Evolutionary conservation across 2,888 invertebrate genomes (phyloP).

Genomic region (Hirtodrosophila trivittata): DNA sequence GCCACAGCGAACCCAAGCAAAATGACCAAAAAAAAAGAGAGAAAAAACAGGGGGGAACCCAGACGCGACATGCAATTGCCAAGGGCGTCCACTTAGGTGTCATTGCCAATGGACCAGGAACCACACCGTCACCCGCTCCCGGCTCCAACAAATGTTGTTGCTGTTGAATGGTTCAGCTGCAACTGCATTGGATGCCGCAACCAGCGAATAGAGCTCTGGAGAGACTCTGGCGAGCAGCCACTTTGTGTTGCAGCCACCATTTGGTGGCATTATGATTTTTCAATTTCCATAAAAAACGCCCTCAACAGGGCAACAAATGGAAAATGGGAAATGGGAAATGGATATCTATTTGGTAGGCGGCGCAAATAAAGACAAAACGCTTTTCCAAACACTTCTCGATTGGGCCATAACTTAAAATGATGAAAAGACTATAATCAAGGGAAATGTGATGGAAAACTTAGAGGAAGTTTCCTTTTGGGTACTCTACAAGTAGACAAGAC

Average conservation of each 20-base stretch:
- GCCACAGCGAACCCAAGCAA: too few relatives aligned
- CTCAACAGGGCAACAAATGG: neutral
- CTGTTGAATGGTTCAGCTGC: conserved; percentile 14
- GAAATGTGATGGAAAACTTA: too few relatives aligned
- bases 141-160: neutral
- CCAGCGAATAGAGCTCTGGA: conserved; percentile 2
- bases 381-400: too few relatives aligned
- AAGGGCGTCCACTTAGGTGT: conserved; percentile 30
- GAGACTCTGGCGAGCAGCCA: neutral
- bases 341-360: too few relatives aligned
- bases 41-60: conserved; percentile 7
- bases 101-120: conserved; percentile 5
- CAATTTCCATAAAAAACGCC: conserved; percentile 48
- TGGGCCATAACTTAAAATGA: too few relatives aligned
- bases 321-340: too few relatives aligned
- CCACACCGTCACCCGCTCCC: neutral
- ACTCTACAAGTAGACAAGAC: too few relatives aligned
- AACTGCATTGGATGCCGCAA: conserved; percentile 18
- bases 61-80: conserved; percentile 37
- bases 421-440: too few relatives aligned
- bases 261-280: conserved; percentile 56
- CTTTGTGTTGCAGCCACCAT: conserved; percentile 40
- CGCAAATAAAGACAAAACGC: too few relatives aligned
- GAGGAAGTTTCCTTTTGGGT: too few relatives aligned
- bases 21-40: conserved; percentile 12